phyloP scores from a whole-genome alignment of 2,797 vertebrate species.

The Pantherophis vulpinus region DNA sequence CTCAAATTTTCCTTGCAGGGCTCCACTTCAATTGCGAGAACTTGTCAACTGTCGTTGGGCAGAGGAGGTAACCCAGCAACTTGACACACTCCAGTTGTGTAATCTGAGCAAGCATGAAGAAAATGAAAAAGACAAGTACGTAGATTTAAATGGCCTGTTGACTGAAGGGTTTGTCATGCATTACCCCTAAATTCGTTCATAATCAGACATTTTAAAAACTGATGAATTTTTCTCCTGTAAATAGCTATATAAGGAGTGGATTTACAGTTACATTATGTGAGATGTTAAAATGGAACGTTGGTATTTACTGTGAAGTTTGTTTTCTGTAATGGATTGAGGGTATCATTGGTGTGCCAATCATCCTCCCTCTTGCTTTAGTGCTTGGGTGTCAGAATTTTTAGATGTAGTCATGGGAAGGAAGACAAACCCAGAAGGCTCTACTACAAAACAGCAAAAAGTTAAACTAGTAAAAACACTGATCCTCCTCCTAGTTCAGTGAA shows the following conservation, averaged over 20 bases:
- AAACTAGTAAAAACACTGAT: neutral
- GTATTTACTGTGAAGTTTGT: neutral
- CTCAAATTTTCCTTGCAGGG: conserved; percentile 69
- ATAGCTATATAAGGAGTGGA: neutral
- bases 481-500: neutral
- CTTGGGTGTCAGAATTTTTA: neutral
- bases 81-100: conserved; percentile 96
- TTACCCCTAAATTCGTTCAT: neutral
- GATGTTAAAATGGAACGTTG: neutral
- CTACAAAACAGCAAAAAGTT: neutral
- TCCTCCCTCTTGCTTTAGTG: neutral
- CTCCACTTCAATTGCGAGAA: conserved; percentile 92
- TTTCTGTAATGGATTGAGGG: neutral
- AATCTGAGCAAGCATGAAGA: conserved; percentile 96
- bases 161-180: rapidly evolving
- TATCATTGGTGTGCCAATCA: neutral
- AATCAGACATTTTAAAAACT: neutral
- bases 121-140: conserved; percentile 97
- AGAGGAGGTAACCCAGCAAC: conserved; percentile 96
- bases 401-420: neutral
- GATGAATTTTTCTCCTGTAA: neutral
- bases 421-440: neutral
- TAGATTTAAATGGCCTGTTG: neutral
- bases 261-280: neutral
- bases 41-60: conserved; percentile 98